Evolutionary conservation across 1,140 invertebrate species (phyloP).

Genomic region (Drosophila persimilis): DNA sequence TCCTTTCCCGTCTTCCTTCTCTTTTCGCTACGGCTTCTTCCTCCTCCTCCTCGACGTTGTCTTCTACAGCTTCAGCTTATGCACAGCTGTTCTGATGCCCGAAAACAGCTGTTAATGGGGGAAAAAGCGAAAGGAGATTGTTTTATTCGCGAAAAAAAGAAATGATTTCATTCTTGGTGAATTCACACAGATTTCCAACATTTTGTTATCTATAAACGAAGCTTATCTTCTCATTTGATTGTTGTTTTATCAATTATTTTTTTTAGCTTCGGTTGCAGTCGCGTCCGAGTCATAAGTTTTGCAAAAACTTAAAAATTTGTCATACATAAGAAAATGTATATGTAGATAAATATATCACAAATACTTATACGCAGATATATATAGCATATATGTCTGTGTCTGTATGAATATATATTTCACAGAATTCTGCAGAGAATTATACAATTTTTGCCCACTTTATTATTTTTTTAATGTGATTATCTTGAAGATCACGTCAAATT

Average conservation of each 20-base stretch:
- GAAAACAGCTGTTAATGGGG: constrained; percentile 57
- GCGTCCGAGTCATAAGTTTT: constrained; percentile 57
- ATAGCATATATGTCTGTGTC: not conserved
- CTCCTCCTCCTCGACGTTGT: constrained; percentile 13
- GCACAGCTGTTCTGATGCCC: constrained; percentile 43
- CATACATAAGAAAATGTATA: constrained; percentile 45
- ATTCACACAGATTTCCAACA: constrained; percentile 22
- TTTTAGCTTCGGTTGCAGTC: constrained; percentile 29
- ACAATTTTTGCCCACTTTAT: constrained; percentile 41
- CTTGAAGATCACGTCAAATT: constrained; percentile 60
- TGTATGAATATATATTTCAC: constrained; percentile 37
- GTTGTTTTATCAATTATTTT: constrained; percentile 33
- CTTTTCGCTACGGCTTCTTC: constrained; percentile 6
- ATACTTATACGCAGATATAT: constrained; percentile 4
- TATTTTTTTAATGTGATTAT: constrained; percentile 49
- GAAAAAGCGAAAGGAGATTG: constrained; percentile 3
- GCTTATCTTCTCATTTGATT: constrained; percentile 61
- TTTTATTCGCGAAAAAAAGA: constrained; percentile 14
- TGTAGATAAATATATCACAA: constrained; percentile 23
- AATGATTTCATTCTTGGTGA: constrained; percentile 37
- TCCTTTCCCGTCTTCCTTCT: not conserved
- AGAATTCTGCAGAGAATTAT: constrained; percentile 51
- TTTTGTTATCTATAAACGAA: constrained; percentile 53
- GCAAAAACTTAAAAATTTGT: constrained; percentile 55
- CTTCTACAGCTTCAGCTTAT: constrained; percentile 15